Evolutionary conservation across 1,140 invertebrate genomes (phyloP), one percentile per base, ranked within the genome.

Genomic region (Palaemon carinicauda): DNA sequence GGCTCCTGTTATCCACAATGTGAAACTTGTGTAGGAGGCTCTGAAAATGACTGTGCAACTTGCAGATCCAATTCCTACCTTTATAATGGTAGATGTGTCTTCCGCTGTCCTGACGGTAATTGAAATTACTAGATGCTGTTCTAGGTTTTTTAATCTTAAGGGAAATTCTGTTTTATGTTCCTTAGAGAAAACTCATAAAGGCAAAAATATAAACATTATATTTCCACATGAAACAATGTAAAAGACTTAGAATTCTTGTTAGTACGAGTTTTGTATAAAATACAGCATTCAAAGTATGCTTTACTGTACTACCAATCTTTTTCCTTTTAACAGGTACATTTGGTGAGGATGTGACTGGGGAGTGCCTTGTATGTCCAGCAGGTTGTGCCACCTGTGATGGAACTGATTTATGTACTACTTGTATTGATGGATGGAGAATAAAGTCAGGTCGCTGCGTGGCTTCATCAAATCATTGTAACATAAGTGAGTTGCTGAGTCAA

Each of bases 1-100:
- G 84, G 84, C 5, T 80, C 84, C 10, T 86, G 84, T 71, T 86
- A 41, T 19, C 84, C 84, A 52, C 84, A 86, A 51, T 86, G 84
- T 52, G 24, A 74, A 51, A 86, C 84, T 24, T 86, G 84, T 80
- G 84, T 86, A n/a, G 84, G 84, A 1, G 84, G 84, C 24, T 54
- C 54, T 29, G 74, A 56, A 14, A 21, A 77, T 17, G 65, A 80
- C 19, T 86, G 84, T 79, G 84, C 84, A 19, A 69, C 77, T 0
- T 86, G 84, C 52, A 60, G 52, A 80, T 7, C 84, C 21, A 86
- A 54, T 24, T 86, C 84, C 17, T 86, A 69, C 84, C 84, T 80
- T 14, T 51, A 86, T 33, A 17, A 74, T 51, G 84, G 84, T 14
- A 86, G 71, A n/a, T 86, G 84, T 56, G 77, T 86, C 1, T 86